Evolutionary conservation across 1,140 invertebrate genomes (phyloP), one percentile per base, ranked within the genome.

Genomic region (Orchesella cincta): DNA sequence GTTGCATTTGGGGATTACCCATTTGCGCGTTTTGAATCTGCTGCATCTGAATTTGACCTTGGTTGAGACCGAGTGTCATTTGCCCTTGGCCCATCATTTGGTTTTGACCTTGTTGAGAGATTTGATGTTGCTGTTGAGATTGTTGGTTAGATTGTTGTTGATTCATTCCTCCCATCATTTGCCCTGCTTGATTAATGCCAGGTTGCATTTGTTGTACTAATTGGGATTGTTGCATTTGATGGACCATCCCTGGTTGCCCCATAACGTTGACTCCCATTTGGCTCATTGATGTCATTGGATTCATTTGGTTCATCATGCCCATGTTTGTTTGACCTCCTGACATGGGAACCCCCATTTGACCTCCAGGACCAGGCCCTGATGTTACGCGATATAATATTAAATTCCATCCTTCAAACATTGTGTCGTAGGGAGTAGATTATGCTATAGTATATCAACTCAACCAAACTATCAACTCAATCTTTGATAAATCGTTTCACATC

Each of bases 41-140:
- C 57, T 51, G 62, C 80, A 78, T 81, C 71, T 80, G 82, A 28
- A 83, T 80, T 77, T 79, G 81, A n/a, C 80, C 80, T 35, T 74
- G 36, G 54, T 75, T 78, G 31, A 79, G 70, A 73, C 77, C 80
- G 29, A 76, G 52, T 78, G 80, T 34, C 26, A 71, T 31, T 20
- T 46, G 39, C 23, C 46, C 46, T 33, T 67, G 62, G 23, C 36
- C 77, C 82, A 79, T 72, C 82, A 80, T 78, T 83, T 84, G 34
- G 79, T 76, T 70, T 82, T 82, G 26, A 82, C 33, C n/a, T 28
- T 79, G 77, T 31, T 57, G 70, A 1, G 39, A 2, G 26, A 35
- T 26, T 51, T 67, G 72, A 39, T 75, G 76, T 73, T 80, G 79
- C 75, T 67, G 79, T 23, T 51, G 29, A 51, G 33, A 29, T 31